These are phyloP conservation scores for Drosophila longiperda DNA, from an alignment of 2,888 invertebrate genomes.

Conservation along the genomic window DNA sequence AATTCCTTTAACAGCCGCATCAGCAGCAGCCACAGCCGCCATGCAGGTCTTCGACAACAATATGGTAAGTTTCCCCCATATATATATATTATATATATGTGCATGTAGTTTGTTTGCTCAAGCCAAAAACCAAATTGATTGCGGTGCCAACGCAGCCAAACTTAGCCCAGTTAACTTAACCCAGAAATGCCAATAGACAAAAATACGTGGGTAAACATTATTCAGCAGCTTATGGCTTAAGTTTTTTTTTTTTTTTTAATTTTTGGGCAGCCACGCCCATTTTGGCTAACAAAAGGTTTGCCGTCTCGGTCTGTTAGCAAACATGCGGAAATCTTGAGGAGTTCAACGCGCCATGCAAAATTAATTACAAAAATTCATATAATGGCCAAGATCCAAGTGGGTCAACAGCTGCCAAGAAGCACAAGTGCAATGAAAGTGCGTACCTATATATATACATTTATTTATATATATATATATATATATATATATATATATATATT, in stretches of 20 bases:
- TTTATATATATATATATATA: neutral
- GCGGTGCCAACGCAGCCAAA: conserved; percentile 27
- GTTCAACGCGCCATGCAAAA: conserved; percentile 56
- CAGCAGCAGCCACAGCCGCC: conserved; percentile 46
- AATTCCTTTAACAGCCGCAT: conserved; percentile 24
- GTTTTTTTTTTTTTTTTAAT: neutral
- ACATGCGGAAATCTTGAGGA: conserved; percentile 45
- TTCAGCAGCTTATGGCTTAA: conserved; percentile 14
- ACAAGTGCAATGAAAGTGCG: conserved; percentile 42
- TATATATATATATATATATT: neutral
- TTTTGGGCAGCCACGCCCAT: conserved; percentile 15
- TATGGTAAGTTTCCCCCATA: conserved; percentile 71
- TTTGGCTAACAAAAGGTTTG: conserved; percentile 29
- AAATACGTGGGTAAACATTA: conserved; percentile 34
- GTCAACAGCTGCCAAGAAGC: conserved; percentile 66
- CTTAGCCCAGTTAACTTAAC: conserved; percentile 72
- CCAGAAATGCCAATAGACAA: conserved; percentile 63
- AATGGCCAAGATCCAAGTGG: conserved; percentile 82
- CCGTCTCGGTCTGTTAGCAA: conserved; percentile 42
- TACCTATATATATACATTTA: neutral
- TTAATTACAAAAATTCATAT: conserved; percentile 80
- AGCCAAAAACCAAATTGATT: conserved; percentile 51
- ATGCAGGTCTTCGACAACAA: conserved; percentile 83
- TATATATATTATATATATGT: conserved; percentile 6
- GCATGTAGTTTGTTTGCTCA: conserved; percentile 28